phyloP scores from a whole-genome alignment of 2,797 vertebrate genomes.

The Pantherophis vulpinus region DNA sequence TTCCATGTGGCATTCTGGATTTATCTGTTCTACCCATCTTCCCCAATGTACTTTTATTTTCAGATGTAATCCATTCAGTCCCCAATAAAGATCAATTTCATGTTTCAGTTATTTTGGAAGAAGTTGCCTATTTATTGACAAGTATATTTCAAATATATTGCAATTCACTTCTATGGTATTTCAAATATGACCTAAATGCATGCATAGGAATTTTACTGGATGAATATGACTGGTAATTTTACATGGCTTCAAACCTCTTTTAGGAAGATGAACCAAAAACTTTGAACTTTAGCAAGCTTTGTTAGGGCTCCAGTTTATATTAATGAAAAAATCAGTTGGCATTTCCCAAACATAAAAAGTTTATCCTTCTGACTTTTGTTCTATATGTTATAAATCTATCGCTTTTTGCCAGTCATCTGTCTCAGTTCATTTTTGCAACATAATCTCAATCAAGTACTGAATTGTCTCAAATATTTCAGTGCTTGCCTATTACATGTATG shows the following conservation, averaged over 20 bases:
- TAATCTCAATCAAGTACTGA: neutral
- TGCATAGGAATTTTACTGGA: neutral
- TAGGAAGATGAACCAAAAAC: neutral
- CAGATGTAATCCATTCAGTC: neutral
- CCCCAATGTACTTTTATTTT: neutral
- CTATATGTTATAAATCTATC: neutral
- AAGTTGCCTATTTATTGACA: neutral
- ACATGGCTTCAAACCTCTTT: neutral
- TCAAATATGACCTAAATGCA: neutral
- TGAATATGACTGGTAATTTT: neutral
- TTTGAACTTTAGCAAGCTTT: neutral
- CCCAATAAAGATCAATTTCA: neutral
- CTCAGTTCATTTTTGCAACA: neutral
- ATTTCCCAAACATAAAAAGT: neutral
- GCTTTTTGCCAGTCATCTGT: neutral
- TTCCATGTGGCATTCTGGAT: neutral
- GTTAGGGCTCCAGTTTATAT: neutral
- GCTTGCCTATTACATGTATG: neutral
- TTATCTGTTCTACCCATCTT: neutral
- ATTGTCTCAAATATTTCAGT: neutral
- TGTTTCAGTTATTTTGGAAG: neutral
- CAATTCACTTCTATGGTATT: neutral
- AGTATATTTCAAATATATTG: neutral
- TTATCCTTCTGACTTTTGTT: neutral
- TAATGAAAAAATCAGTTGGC: neutral